These are phyloP conservation scores for Phortica okadai DNA, from an alignment of 2,888 invertebrate genomes.

Conservation along the genomic window DNA sequence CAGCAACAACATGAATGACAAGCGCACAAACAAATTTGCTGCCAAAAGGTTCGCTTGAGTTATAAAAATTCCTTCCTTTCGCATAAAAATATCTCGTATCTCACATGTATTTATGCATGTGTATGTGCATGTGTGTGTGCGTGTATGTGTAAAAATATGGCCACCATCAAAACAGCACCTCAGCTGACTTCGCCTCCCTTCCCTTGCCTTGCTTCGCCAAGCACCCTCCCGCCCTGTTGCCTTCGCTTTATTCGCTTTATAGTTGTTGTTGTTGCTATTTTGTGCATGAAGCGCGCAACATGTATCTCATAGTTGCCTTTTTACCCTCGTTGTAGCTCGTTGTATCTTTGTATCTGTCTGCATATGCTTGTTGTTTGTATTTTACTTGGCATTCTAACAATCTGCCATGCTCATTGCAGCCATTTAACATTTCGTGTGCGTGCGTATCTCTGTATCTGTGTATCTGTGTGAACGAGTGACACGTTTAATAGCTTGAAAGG, in stretches of 20 bases:
- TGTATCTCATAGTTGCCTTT: constrained; percentile 16
- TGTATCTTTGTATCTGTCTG: background rate
- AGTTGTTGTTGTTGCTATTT: too few relatives aligned
- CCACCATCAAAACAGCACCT: constrained; percentile 48
- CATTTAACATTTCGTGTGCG: constrained; percentile 65
- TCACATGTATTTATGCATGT: background rate
- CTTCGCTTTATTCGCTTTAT: too few relatives aligned
- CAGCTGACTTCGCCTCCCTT: background rate
- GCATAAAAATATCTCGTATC: constrained; percentile 5
- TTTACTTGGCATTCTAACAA: constrained; percentile 25
- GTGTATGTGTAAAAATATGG: constrained; percentile 49
- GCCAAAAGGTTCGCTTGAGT: background rate
- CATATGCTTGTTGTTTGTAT: background rate
- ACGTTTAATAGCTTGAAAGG: constrained; percentile 60
- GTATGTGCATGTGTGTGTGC: background rate
- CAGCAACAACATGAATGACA: constrained; percentile 15
- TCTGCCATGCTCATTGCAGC: constrained; percentile 49
- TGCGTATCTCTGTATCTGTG: constrained; percentile 30
- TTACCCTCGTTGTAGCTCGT: background rate
- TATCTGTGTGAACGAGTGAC: constrained; percentile 58
- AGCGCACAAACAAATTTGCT: background rate
- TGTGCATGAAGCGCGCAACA: constrained; percentile 46
- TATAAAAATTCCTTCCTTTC: constrained; percentile 1
- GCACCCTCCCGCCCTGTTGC: too few relatives aligned
- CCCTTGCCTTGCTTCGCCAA: background rate